Base-by-base conservation (phyloP, 2,888 invertebrate species). In the Drosophila nigricruria region DNA sequence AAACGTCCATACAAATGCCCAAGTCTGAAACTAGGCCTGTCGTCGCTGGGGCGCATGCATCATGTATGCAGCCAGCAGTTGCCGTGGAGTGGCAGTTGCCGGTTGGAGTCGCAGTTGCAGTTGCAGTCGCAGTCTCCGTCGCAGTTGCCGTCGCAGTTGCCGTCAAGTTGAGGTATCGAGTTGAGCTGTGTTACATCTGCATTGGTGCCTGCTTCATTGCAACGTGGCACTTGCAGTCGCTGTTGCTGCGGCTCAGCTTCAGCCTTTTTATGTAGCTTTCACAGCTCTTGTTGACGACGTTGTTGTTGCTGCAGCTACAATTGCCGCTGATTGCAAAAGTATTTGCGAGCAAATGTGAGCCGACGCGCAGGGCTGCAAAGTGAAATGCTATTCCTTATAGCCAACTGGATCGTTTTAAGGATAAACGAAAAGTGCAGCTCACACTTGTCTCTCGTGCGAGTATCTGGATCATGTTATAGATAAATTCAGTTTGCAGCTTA, bases 251-350 rank as follows among this genome's bases (percentile, higher is more conserved):
- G 64, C 67, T 62, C 63, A 65, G 64, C 49, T 60, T 65, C 73
- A 63, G 56, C 71, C 64, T 54, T 66, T 81, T 77, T 63, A 65
- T 71, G 60, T 61, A 18, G 59, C 66, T 38, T 38, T 59, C n/a
- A 40, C 40, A 30, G 38, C 52, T 43, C 38, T 23, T 38, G 36
- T 40, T 52, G 54, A 27, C 27, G 56, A n/a, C 30, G 65, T n/a
- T 42, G 42, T 34, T 53, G 36, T 43, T 74, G 65, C 38, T 43
- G 72, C 14, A 65, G 59, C 34, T 78, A 83, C 84, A 88, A 84
- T 86, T 83, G 73, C 70, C 70, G 72, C 73, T 88, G 84, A 84
- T 84, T 84, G 84, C 87, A 73, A 83, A 81, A 83, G 81, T 81
- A 81, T 82, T 56, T 56, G 54, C 40, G 30, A 68, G 68, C 66